Base-by-base conservation (phyloP, 1,140 invertebrate genomes). In the Neotoxoptera formosana region DNA sequence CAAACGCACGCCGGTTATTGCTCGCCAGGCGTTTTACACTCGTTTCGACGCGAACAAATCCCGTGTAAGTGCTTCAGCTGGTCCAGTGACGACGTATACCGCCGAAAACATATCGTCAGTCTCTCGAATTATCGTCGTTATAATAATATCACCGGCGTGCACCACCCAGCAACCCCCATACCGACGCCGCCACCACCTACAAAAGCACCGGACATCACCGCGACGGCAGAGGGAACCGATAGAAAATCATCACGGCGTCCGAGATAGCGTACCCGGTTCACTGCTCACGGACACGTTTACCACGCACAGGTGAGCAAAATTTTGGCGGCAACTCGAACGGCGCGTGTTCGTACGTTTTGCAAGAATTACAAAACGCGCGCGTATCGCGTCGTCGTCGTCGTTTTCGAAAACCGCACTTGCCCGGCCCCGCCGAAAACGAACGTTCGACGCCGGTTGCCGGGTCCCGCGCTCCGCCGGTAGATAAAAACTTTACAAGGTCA, bases 401-500 rank as follows among this genome's bases (percentile, higher is more conserved):
- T 76, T 76, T 76, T 76, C 4, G 6, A 76, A 25, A 86, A 86
- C 4, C 45, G 25, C 7, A 48, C 7, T 51, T 3, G 14, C 8
- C n/a, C 30, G 7, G 47, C 47, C 30, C 47, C 47, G 47, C 7
- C 47, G 7, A 48, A 51, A 88, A 45, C 8, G 7, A 87, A 25
- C 11, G 20, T 84, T 30, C 20, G 56, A 30, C n/a, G 90, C 91
- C 91, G 91, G 91, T 93, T 93, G 36, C 91, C 91, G 91, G 91
- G 91, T 93, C 67, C 89, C 89, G 89, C 91, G 91, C 86, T 47
- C 89, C 89, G 89, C 91, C 91, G 91, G 91, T 93, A 93, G 91
- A 93, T 93, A 93, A 93, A 93, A 91, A 83, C 56, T n/a, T 0
- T 93, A 93, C 91, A 93, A 93, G 91, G 91, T 93, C 91, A 93